Percentiles rank a stretch among this genome's conserved stretches.
phyloP scores from a whole-genome alignment of 92 coral and sea anemone genomes.

The Paragorgia papillata region DNA sequence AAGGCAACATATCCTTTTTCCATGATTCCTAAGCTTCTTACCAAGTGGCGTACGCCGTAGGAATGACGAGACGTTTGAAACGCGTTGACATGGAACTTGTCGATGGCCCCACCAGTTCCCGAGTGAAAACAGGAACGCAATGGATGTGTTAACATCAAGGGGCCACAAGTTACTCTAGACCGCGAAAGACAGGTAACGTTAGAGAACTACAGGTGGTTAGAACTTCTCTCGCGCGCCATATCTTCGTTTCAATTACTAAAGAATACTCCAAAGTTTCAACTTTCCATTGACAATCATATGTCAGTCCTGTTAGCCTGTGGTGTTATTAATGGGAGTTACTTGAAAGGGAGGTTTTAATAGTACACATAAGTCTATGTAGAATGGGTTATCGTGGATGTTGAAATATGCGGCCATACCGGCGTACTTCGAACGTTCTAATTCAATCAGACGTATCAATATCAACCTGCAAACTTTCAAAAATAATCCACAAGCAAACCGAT shows the following conservation, averaged over 20 bases:
- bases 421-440: slow-evolving; percentile 12
- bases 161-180: slow-evolving; percentile 36
- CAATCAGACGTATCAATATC: slow-evolving; percentile 34
- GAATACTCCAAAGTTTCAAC: not conserved
- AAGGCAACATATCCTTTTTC: not conserved
- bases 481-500: slow-evolving; percentile 11
- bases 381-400: not conserved
- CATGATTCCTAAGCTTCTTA: not conserved
- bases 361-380: no score
- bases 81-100: slow-evolving; percentile 27
- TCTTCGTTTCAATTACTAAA: not conserved
- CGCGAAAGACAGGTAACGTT: slow-evolving; percentile 50
- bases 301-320: no score
- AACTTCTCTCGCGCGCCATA: slow-evolving; percentile 8
- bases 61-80: not conserved
- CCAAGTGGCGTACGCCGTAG: not conserved
- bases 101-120: slow-evolving; percentile 36
- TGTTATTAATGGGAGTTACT: no score
- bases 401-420: slow-evolving; percentile 33
- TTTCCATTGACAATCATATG: no score
- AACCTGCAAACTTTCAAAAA: slow-evolving; percentile 29
- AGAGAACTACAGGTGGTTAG: slow-evolving; percentile 33
- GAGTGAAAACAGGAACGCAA: slow-evolving; percentile 27
- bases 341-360: no score
- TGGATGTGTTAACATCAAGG: slow-evolving; percentile 32